Base-by-base conservation (phyloP, 2,113 vertebrate species). In the Solea solea region DNA sequence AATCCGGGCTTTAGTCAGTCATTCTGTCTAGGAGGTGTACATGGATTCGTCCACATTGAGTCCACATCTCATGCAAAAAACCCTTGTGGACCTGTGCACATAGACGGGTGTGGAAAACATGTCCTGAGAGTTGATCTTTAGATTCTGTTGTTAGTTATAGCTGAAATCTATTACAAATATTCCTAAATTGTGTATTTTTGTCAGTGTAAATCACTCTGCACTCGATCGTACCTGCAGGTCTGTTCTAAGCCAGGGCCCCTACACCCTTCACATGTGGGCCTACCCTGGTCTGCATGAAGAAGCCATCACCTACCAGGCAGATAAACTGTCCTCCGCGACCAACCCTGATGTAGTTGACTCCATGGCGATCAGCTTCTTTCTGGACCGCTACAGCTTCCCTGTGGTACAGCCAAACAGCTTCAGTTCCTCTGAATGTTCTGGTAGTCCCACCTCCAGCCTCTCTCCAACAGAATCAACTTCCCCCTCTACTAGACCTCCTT, bases 201-300 rank as follows among this genome's bases (percentile, higher is more conserved):
- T 48, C 14, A 13, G 0, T 21, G 3, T 21, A 21, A 21, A n/a
- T 64, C 10, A 7, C 51, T 53, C 4, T 12, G 14, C 2, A 21
- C 10, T 12, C 14, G 9, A 63, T 56, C 0, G 1, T 44, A 13
- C 10, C 9, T 14, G 3, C 85, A 92, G 90, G 66, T 93, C 90
- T 5, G 21, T 93, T 34, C 91, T 94, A 2, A 91, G 87, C 59
- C 93, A 95, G 75, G 94, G 94, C 2, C 57, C 89, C 40, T 55
- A 90, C 57, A 92, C 91, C 1, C 81, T 94, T 44, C 79, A 94
- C 77, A 94, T 95, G 94, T 95, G 94, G 94, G 48, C 90, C 15
- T 90, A 88, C 44, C 82, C 84, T 48, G 83, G 86, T 13, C 54
- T 68, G 49, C 92, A 92, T 3, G 91, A 93, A 11, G 91, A 85